phyloP scores from a whole-genome alignment of 2,888 invertebrate species.

The Torymus aiolomorphi region DNA sequence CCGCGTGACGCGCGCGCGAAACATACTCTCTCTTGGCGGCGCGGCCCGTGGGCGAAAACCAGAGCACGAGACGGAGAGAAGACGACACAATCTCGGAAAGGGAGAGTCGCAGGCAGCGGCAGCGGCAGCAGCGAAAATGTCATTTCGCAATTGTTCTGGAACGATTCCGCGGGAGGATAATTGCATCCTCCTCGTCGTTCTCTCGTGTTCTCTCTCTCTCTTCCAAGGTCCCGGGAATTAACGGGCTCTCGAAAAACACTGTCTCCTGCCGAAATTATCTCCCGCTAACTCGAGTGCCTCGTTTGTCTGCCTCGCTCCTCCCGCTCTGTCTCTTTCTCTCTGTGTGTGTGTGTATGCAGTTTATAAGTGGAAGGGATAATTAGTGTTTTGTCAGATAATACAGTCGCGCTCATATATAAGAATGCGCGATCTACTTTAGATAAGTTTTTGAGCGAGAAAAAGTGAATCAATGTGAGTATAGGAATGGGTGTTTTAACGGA shows the following conservation, averaged over 20 bases:
- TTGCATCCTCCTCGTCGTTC: neutral
- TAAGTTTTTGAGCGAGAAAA: no score
- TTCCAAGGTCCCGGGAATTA: neutral
- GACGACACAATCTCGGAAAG: neutral
- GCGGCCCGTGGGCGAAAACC: no score
- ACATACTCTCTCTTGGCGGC: neutral
- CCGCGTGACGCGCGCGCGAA: neutral
- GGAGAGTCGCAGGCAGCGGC: neutral
- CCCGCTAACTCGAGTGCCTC: neutral
- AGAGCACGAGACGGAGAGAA: neutral
- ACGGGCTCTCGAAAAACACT: conserved; percentile 14
- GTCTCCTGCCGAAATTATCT: conserved; percentile 5
- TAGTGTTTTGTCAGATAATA: conserved; percentile 15
- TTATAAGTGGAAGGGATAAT: neutral
- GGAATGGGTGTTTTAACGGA: no score
- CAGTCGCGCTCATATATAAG: no score
- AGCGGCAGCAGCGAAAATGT: conserved; percentile 22
- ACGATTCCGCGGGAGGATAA: neutral
- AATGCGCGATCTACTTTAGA: no score
- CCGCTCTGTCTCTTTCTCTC: no score
- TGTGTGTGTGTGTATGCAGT: no score
- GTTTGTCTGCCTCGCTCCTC: neutral
- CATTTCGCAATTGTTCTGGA: conserved; percentile 31
- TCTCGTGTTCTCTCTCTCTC: no score
- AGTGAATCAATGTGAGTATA: no score